A percentile compares a stretch with the other conserved stretches of the same genome.
These are phyloP conservation scores for Drosophila phalerata DNA, from an alignment of 2,888 invertebrate genomes.

Conservation along the genomic window DNA sequence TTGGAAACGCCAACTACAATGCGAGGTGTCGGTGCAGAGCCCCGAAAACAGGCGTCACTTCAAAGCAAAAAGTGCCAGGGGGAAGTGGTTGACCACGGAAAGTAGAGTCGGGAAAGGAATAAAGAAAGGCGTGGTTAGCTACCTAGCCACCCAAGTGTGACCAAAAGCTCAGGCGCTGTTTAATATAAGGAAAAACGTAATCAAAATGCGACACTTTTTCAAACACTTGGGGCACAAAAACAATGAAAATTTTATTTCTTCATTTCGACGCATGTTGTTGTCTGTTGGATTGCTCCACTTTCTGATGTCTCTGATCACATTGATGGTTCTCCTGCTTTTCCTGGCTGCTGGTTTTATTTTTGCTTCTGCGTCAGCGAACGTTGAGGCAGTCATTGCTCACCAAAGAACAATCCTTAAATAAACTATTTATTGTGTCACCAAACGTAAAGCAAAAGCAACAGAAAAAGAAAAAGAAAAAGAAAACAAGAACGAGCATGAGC, in stretches of 20 bases:
- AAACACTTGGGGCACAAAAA: conserved; percentile 69
- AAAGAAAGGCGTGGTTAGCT: conserved; percentile 8
- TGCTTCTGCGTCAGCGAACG: conserved; percentile 9
- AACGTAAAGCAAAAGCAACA: conserved; percentile 16
- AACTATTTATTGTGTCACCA: conserved; percentile 71
- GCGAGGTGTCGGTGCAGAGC: conserved; percentile 33
- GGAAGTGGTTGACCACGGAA: conserved; percentile 27
- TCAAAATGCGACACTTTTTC: conserved; percentile 80
- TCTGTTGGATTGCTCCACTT: conserved; percentile 3
- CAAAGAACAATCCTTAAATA: conserved; percentile 60
- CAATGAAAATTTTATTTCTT: conserved; percentile 78
- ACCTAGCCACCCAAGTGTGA: conserved; percentile 50
- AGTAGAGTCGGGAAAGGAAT: not conserved
- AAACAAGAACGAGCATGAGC: conserved; percentile 1
- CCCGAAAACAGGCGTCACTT: conserved; percentile 37
- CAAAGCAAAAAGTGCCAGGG: conserved; percentile 54
- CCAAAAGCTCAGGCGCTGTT: conserved; percentile 57
- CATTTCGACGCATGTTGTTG: conserved; percentile 65
- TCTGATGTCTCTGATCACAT: conserved; percentile 8
- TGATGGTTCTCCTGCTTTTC: not conserved
- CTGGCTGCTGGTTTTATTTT: not conserved
- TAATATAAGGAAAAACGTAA: conserved; percentile 71
- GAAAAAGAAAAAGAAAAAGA: conserved; percentile 20
- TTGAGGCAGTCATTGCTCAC: conserved; percentile 46
- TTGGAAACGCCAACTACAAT: conserved; percentile 49